These are phyloP conservation scores for Pipa parva DNA, from an alignment of 2,113 vertebrate genomes.

Conservation along the genomic window DNA sequence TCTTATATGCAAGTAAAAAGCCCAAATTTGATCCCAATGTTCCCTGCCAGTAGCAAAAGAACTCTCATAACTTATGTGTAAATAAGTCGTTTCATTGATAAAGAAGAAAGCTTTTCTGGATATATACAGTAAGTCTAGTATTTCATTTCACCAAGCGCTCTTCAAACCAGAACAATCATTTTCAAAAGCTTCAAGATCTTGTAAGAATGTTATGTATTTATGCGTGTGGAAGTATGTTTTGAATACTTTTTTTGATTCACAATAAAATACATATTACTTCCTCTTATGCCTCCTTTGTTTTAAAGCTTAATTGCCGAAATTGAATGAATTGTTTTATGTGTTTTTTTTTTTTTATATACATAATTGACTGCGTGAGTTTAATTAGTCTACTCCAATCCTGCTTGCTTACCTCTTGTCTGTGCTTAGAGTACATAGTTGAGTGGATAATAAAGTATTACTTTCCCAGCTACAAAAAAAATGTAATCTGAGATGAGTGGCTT, in stretches of 20 bases:
- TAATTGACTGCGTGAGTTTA: constrained; percentile 24
- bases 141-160: too few relatives aligned
- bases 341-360: not conserved
- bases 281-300: constrained; percentile 33
- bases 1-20: too few relatives aligned
- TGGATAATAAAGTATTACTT: constrained; percentile 37
- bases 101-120: too few relatives aligned
- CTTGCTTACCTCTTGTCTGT: constrained; percentile 15
- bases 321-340: constrained; percentile 30
- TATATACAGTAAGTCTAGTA: too few relatives aligned
- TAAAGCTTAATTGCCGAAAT: constrained; percentile 23
- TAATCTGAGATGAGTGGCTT: constrained; percentile 14
- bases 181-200: too few relatives aligned
- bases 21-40: too few relatives aligned
- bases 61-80: too few relatives aligned
- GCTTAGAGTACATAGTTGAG: constrained; percentile 20
- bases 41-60: too few relatives aligned
- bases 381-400: constrained; percentile 12
- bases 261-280: constrained; percentile 1
- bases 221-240: not conserved
- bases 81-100: too few relatives aligned
- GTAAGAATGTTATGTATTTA: too few relatives aligned
- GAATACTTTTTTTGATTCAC: not conserved
- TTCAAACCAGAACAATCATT: too few relatives aligned
- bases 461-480: constrained; percentile 12